Evolutionary conservation across 2,113 vertebrate species (phyloP).

Genomic region (Zosterops japonicus): DNA sequence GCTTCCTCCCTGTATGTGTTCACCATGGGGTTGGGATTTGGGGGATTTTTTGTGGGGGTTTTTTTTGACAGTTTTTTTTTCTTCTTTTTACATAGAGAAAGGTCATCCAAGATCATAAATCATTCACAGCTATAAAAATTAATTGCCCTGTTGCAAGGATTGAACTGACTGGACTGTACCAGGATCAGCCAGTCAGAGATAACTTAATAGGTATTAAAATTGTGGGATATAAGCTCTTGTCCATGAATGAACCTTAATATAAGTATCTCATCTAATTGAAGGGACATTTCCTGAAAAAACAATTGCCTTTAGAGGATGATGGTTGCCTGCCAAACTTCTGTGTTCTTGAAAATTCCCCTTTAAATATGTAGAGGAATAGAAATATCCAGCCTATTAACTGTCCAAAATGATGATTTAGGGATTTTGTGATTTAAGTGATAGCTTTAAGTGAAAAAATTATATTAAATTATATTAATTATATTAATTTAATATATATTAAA

Average conservation of each 20-base stretch:
- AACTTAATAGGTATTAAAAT: neutral
- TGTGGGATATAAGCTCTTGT: neutral
- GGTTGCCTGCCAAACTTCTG: neutral
- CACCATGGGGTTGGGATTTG: neutral
- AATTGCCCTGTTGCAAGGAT: neutral
- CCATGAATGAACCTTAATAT: neutral
- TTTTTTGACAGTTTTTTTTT: neutral
- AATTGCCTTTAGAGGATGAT: neutral
- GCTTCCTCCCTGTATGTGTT: neutral
- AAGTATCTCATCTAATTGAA: neutral
- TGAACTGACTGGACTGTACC: neutral
- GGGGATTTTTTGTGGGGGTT: rapidly evolving
- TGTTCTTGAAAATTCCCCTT: neutral
- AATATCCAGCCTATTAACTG: neutral
- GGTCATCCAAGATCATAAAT: neutral
- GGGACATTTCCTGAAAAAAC: neutral
- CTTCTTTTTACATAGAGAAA: neutral
- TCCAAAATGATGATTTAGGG: neutral
- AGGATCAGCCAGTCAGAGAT: neutral
- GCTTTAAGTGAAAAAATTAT: neutral
- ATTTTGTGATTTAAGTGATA: neutral
- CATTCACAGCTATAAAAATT: neutral
- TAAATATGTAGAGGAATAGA: neutral
- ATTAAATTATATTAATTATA: no score
- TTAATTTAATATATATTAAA: no score